phyloP scores from a whole-genome alignment of 2,888 invertebrate species.

The Ganaspis brasiliensis region DNA sequence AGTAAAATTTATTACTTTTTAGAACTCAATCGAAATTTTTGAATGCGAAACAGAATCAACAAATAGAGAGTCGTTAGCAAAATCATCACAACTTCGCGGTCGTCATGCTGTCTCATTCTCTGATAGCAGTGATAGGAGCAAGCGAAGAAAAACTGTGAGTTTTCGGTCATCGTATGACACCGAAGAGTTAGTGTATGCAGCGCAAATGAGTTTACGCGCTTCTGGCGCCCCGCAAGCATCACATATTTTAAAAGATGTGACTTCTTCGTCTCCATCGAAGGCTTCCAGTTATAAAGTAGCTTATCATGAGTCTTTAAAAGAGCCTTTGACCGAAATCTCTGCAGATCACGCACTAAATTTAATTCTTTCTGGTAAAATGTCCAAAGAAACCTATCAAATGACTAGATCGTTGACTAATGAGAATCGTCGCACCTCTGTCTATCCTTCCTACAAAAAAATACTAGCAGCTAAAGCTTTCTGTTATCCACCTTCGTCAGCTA shows the following conservation, averaged over 20 bases:
- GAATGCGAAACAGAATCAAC: conserved; percentile 12
- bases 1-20: conserved; percentile 8
- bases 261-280: conserved; percentile 34
- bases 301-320: conserved; percentile 15
- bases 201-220: conserved; percentile 50
- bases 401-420: conserved; percentile 22
- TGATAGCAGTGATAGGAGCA: conserved; percentile 42
- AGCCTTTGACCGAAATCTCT: conserved; percentile 27
- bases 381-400: conserved; percentile 23
- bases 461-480: conserved; percentile 45
- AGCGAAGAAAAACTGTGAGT: conserved; percentile 47
- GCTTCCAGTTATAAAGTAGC: conserved; percentile 21
- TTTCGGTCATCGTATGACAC: conserved; percentile 38
- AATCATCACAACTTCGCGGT: conserved; percentile 31
- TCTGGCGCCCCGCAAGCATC: conserved; percentile 43
- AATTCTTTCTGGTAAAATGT: conserved; percentile 30
- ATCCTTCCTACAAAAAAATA: conserved; percentile 38
- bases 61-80: conserved; percentile 14
- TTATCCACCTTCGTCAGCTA: conserved; percentile 37
- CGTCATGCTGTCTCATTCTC: conserved; percentile 24
- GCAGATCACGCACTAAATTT: conserved; percentile 25
- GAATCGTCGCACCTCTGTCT: conserved; percentile 29
- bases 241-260: conserved; percentile 44
- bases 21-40: conserved; percentile 2
- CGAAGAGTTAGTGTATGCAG: conserved; percentile 45